phyloP scores from a whole-genome alignment of 2,888 invertebrate species.

The Anarsia innoxiella region DNA sequence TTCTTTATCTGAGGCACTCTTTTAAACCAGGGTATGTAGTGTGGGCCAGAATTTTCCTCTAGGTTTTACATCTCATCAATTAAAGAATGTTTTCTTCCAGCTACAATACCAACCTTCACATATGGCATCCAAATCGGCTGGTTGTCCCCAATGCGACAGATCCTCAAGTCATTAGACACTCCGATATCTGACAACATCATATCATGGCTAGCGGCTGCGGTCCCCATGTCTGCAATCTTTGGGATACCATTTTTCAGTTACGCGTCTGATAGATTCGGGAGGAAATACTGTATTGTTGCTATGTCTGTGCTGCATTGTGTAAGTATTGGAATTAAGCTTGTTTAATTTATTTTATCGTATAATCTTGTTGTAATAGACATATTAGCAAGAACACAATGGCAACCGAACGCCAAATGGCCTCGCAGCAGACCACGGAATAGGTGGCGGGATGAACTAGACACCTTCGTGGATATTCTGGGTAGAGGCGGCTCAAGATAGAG shows the following conservation, averaged over 20 bases:
- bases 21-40: background rate
- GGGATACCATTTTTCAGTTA: conserved; percentile 70
- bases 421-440: no score
- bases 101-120: conserved; percentile 64
- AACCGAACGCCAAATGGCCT: no score
- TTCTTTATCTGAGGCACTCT: no score
- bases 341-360: no score
- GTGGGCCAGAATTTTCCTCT: no score
- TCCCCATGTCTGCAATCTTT: conserved; percentile 63
- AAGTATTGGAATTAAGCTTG: no score
- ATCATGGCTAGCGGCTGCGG: conserved; percentile 68
- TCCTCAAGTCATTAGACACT: conserved; percentile 42
- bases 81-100: conserved; percentile 35
- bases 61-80: no score
- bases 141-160: conserved; percentile 64
- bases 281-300: conserved; percentile 63
- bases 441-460: no score
- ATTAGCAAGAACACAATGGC: no score
- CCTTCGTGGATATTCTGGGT: no score
- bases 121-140: conserved; percentile 70
- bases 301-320: conserved; percentile 67
- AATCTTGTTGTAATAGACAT: no score
- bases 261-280: conserved; percentile 56
- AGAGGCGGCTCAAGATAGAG: no score
- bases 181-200: conserved; percentile 50